phyloP scores from a whole-genome alignment of 2,113 vertebrate genomes.

The Muscicapa adusta region DNA sequence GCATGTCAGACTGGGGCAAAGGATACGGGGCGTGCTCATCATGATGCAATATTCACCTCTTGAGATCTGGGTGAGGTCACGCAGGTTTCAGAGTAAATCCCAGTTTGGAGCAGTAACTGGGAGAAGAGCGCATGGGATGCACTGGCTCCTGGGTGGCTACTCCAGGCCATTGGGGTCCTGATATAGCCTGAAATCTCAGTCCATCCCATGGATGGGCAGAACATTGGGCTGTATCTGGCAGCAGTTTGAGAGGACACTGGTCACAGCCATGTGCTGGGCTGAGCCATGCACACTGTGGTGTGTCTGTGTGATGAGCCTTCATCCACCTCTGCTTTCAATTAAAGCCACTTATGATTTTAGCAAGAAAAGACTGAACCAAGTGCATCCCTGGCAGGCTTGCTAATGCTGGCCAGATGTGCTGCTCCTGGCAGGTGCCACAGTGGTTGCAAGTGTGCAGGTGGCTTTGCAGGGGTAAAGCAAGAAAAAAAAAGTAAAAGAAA shows the following conservation, averaged over 20 bases:
- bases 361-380: not conserved
- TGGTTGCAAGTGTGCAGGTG: not conserved
- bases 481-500: rapidly evolving
- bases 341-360: not conserved
- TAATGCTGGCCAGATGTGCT: not conserved
- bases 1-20: not conserved
- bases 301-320: rapidly evolving
- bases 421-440: not conserved
- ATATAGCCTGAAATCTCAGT: not conserved
- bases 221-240: not conserved
- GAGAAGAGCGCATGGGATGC: not conserved
- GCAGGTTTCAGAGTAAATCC: not conserved
- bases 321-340: not conserved
- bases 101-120: not conserved
- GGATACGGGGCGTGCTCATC: rapidly evolving
- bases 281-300: rapidly evolving
- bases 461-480: not conserved
- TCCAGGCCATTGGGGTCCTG: not conserved
- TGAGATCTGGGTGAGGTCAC: not conserved
- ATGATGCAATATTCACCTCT: not conserved
- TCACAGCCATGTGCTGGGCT: rapidly evolving
- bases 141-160: not conserved
- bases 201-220: not conserved
- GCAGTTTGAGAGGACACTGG: rapidly evolving
- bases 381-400: rapidly evolving